phyloP scores from a whole-genome alignment of 2,888 invertebrate genomes.

The Drosophila trichaetosa region DNA sequence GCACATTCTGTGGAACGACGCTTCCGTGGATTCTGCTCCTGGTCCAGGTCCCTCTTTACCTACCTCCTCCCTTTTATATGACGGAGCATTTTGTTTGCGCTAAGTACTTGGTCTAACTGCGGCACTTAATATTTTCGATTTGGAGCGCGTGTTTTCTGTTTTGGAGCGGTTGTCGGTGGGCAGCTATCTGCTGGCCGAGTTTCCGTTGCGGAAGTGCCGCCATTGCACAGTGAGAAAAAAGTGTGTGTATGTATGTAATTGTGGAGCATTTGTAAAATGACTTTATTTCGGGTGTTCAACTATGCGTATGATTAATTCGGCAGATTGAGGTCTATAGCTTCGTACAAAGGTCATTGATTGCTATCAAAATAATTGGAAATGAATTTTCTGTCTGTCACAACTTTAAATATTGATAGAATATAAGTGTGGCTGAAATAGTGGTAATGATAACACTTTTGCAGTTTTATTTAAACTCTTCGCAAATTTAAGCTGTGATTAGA shows the following conservation, averaged over 20 bases:
- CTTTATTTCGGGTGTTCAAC: slow-evolving; percentile 55
- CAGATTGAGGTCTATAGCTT: slow-evolving; percentile 33
- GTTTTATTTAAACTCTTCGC: background rate
- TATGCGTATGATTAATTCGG: slow-evolving; percentile 70
- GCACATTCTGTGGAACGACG: slow-evolving; percentile 63
- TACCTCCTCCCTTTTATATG: background rate
- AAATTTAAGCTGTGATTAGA: background rate
- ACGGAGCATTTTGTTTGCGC: slow-evolving; percentile 59
- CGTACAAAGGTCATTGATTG: slow-evolving; percentile 30
- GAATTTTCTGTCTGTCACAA: background rate
- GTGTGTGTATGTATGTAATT: slow-evolving; percentile 18
- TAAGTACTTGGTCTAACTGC: slow-evolving; percentile 75
- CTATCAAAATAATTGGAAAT: slow-evolving; percentile 10
- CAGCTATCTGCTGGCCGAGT: slow-evolving; percentile 8
- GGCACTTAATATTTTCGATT: slow-evolving; percentile 79
- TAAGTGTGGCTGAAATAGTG: background rate
- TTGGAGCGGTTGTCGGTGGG: background rate
- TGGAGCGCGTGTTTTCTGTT: slow-evolving; percentile 23
- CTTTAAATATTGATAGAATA: slow-evolving; percentile 7
- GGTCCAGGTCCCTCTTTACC: background rate
- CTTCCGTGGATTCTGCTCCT: slow-evolving; percentile 35
- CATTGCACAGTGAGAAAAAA: slow-evolving; percentile 58
- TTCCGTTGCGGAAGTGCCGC: slow-evolving; percentile 63
- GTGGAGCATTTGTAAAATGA: slow-evolving; percentile 21
- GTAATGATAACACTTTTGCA: background rate